These are phyloP conservation scores for Morinoia aosen DNA, from an alignment of 2,888 invertebrate genomes.

Conservation along the genomic window DNA sequence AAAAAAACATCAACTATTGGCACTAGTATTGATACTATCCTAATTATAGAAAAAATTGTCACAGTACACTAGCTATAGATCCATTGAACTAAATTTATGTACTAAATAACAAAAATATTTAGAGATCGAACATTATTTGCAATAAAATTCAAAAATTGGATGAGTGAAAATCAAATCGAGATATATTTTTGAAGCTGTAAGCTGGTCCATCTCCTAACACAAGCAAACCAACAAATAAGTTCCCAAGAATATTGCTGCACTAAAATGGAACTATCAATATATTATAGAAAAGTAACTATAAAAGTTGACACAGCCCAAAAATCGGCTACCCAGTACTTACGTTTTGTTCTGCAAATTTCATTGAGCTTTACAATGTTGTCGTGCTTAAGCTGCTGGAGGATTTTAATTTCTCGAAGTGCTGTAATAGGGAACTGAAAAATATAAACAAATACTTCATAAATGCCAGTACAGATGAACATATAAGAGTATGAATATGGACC, in stretches of 20 bases:
- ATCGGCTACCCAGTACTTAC: slow-evolving; percentile 72
- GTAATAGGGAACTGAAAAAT: slow-evolving; percentile 92
- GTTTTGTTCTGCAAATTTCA: slow-evolving; percentile 95
- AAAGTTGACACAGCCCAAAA: not conserved
- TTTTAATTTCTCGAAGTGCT: slow-evolving; percentile 95
- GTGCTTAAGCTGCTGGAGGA: slow-evolving; percentile 93
- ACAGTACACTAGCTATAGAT: not conserved
- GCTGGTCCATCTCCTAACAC: not conserved
- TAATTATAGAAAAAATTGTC: no score
- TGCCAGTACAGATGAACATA: slow-evolving; percentile 49
- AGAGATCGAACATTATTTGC: not conserved
- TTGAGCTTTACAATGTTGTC: slow-evolving; percentile 97
- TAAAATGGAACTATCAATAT: no score
- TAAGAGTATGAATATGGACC: slow-evolving; percentile 10
- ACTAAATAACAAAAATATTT: not conserved
- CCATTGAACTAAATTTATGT: not conserved
- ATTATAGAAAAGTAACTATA: no score
- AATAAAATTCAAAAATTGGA: not conserved
- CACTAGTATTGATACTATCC: no score
- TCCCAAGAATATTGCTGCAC: not conserved
- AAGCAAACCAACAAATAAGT: not conserved
- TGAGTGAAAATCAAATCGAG: not conserved
- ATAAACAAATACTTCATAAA: slow-evolving; percentile 69
- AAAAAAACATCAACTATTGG: no score
- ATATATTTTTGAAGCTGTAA: not conserved